phyloP scores from a whole-genome alignment of 2,797 vertebrate genomes.

The Squalus acanthias region DNA sequence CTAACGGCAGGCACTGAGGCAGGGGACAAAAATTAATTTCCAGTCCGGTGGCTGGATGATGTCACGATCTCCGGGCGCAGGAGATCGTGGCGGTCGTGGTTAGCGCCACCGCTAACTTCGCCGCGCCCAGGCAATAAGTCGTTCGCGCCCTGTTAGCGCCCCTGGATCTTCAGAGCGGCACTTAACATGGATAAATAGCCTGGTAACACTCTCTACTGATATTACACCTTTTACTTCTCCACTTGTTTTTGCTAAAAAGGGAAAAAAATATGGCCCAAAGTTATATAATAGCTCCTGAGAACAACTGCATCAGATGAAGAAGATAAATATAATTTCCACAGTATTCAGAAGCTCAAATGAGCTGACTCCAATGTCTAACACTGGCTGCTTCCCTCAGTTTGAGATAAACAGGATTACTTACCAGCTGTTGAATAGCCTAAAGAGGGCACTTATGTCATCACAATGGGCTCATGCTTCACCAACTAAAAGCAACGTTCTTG shows the following conservation, averaged over 20 bases:
- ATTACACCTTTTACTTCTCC: not conserved
- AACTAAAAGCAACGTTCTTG: not conserved
- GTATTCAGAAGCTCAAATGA: not conserved
- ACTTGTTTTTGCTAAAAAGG: not conserved
- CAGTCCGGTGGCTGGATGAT: too few species aligned
- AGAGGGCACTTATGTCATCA: not conserved
- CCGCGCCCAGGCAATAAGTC: too few species aligned
- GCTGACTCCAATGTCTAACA: not conserved
- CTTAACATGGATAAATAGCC: not conserved
- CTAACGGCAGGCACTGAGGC: too few species aligned
- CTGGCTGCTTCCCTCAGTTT: not conserved
- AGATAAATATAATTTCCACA: not conserved
- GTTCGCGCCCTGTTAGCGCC: too few species aligned
- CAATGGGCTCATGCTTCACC: not conserved
- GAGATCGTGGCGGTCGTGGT: too few species aligned
- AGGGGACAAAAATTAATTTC: too few species aligned
- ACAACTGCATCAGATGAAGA: not conserved
- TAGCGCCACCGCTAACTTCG: too few species aligned
- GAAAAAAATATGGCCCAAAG: not conserved
- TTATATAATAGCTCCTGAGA: not conserved
- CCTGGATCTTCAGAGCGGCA: not conserved
- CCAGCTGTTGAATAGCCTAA: not conserved
- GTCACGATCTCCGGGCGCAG: too few species aligned
- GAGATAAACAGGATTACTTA: not conserved
- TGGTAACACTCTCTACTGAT: not conserved